phyloP scores from a whole-genome alignment of 2,888 invertebrate genomes.

The Leucozona laternaria region DNA sequence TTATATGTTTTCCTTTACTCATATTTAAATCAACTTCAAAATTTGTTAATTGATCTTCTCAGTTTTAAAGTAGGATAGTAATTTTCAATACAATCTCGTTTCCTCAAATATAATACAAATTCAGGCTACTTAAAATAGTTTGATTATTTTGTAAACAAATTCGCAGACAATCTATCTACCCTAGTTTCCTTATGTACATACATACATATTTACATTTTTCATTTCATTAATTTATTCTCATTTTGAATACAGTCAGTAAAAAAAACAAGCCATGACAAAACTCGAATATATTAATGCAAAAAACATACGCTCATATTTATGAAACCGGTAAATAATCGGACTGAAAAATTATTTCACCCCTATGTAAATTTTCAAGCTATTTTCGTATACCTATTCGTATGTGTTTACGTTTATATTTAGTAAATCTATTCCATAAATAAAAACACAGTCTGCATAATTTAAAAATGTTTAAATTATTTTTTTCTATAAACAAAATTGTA shows the following conservation, averaged over 20 bases:
- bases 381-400: neutral
- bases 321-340: neutral
- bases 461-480: neutral
- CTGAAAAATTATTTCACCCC: neutral
- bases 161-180: neutral
- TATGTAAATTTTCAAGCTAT: slow-evolving; percentile 9
- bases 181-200: neutral
- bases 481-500: neutral
- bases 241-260: neutral
- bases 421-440: slow-evolving; percentile 24
- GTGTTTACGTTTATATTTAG: slow-evolving; percentile 14
- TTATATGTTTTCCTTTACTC: neutral
- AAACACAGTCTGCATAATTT: slow-evolving; percentile 1
- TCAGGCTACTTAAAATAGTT: neutral
- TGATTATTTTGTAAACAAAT: slow-evolving; percentile 12
- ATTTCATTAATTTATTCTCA: neutral
- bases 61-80: no score
- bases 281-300: neutral
- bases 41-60: neutral
- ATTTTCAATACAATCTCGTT: neutral
- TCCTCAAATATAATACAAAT: neutral
- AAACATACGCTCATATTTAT: neutral
- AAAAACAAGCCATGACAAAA: neutral
- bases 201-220: neutral
- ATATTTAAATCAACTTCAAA: neutral